Percentiles rank a stretch among this genome's conserved stretches.
Evolutionary conservation across 2,113 vertebrate genomes (phyloP).

Genomic region (Shinisaurus crocodilurus): DNA sequence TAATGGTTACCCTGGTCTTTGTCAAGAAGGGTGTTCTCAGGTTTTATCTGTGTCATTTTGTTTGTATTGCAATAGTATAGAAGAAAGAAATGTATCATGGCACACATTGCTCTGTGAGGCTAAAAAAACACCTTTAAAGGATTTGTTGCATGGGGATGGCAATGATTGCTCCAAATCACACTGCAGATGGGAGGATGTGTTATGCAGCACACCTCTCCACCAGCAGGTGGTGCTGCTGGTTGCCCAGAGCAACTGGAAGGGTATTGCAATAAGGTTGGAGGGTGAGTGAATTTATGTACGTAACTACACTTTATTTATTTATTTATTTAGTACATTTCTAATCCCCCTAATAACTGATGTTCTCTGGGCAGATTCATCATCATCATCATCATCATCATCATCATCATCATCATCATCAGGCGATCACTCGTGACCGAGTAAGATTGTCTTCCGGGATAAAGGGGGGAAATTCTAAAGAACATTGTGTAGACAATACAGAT

Average conservation of each 20-base stretch:
- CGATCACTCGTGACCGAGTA: too few species aligned
- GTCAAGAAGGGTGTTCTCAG: too few species aligned
- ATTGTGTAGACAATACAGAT: too few species aligned
- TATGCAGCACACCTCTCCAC: neutral
- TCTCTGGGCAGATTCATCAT: too few species aligned
- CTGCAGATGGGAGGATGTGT: neutral
- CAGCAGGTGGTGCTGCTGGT: neutral
- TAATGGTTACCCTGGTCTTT: neutral
- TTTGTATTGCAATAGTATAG: neutral
- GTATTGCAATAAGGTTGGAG: neutral
- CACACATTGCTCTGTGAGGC: neutral
- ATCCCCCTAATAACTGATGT: too few species aligned
- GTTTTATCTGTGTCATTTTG: neutral
- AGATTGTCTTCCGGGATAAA: too few species aligned
- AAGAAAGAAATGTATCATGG: neutral
- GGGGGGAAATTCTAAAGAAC: too few species aligned
- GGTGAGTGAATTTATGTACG: too few species aligned
- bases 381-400: too few species aligned
- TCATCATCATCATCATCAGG: too few species aligned
- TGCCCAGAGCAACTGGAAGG: neutral
- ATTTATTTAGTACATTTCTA: too few species aligned
- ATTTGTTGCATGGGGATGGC: neutral
- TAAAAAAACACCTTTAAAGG: neutral
- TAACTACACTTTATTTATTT: neutral
- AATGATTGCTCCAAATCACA: neutral